Evolutionary conservation across 2,888 invertebrate species (phyloP).

Genomic region (Plagodis pulveraria): DNA sequence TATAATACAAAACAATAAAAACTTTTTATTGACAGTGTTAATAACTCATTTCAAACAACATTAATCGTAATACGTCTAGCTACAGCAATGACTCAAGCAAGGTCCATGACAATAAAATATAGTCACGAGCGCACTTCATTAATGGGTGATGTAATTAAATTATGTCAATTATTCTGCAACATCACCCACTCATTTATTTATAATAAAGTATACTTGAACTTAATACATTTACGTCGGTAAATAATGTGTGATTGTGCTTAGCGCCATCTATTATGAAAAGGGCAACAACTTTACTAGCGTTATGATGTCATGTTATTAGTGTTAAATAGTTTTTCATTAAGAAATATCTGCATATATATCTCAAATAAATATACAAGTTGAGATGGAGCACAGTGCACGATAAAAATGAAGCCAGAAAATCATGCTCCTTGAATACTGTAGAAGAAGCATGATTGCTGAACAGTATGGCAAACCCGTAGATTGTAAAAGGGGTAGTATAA

Average conservation of each 20-base stretch:
- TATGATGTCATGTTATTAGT: neutral
- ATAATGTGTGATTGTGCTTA: conserved; percentile 6
- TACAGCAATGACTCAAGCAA: conserved; percentile 20
- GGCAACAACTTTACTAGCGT: conserved; percentile 6
- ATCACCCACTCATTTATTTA: conserved; percentile 34
- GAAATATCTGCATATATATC: too few relatives aligned
- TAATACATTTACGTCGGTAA: conserved; percentile 2
- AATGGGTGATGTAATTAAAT: conserved; percentile 36
- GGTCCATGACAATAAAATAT: conserved; percentile 19
- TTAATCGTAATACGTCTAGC: conserved; percentile 16
- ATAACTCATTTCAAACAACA: neutral
- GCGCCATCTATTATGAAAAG: conserved; percentile 12
- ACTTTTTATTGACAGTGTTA: too few relatives aligned
- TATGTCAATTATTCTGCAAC: conserved; percentile 35
- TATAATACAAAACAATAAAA: too few relatives aligned
- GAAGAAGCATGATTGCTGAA: too few relatives aligned
- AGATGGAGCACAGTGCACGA: too few relatives aligned
- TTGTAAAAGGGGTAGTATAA: too few relatives aligned
- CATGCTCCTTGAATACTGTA: too few relatives aligned
- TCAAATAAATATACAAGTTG: too few relatives aligned
- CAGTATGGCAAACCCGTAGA: too few relatives aligned
- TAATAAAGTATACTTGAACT: conserved; percentile 3
- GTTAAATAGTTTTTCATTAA: neutral
- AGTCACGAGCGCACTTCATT: conserved; percentile 32
- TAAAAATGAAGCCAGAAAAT: too few relatives aligned